Percentiles rank a stretch among this genome's conserved stretches.
Evolutionary conservation across 2,113 vertebrate species (phyloP).

Genomic region (Halcyon senegalensis): DNA sequence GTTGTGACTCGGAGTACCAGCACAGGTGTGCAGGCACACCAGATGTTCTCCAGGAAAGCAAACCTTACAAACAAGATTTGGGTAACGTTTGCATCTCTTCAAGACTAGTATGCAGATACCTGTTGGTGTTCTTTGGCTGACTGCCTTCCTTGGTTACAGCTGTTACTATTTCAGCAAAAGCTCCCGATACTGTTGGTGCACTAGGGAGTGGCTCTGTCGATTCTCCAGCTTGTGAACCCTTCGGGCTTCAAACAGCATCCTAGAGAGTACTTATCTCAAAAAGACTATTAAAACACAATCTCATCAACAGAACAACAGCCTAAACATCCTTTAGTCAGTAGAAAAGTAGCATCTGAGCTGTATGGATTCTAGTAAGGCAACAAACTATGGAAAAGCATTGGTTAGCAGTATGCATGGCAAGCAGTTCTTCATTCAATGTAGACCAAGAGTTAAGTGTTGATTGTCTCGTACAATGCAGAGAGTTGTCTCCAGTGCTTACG

Average conservation of each 20-base stretch:
- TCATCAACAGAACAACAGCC: background rate
- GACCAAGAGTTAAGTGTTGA: background rate
- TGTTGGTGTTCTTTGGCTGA: background rate
- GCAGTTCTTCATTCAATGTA: background rate
- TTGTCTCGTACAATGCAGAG: background rate
- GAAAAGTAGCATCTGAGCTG: background rate
- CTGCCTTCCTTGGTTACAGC: background rate
- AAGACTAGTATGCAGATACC: background rate
- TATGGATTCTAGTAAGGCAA: background rate
- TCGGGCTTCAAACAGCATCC: background rate
- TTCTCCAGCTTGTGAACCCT: background rate
- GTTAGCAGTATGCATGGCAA: background rate
- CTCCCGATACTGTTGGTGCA: background rate
- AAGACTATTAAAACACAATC: background rate
- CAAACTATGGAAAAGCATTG: background rate
- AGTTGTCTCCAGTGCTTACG: background rate
- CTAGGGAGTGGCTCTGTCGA: background rate
- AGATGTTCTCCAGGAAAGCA: background rate
- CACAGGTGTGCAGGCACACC: background rate
- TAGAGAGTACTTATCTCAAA: background rate
- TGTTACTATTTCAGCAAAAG: background rate
- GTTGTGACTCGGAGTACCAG: background rate
- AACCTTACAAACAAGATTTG: background rate
- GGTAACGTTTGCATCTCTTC: background rate
- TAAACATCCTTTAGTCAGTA: background rate